Percentiles rank a stretch among this genome's conserved stretches.
Conservation (phyloP, 2,113 vertebrate species). For the Onychostruthus taczanowskii region DNA sequence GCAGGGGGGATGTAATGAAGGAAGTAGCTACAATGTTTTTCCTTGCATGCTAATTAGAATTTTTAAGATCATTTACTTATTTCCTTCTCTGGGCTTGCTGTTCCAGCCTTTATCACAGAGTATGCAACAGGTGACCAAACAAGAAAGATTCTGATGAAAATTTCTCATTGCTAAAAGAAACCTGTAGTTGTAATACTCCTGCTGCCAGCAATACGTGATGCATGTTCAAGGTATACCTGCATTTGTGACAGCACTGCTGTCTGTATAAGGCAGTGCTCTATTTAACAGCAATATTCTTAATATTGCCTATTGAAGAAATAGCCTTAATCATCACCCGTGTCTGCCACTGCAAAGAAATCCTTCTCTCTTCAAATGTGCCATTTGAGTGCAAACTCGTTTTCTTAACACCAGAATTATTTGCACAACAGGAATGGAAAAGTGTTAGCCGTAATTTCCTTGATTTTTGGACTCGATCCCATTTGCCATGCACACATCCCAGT, state of each 20-base stretch:
- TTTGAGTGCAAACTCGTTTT: not conserved
- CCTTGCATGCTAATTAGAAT: not conserved
- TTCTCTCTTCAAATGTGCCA: not conserved
- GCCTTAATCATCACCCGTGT: rapidly evolving
- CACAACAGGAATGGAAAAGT: not conserved
- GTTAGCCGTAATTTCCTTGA: not conserved
- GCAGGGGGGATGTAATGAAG: not conserved
- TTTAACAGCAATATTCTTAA: not conserved
- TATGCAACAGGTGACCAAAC: not conserved
- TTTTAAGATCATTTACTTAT: not conserved
- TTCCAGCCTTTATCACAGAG: not conserved
- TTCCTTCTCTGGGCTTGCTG: not conserved
- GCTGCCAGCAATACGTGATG: not conserved
- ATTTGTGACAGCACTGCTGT: not conserved
- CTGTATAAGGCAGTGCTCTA: not conserved
- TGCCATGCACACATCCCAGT: not conserved
- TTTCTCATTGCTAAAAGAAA: not conserved
- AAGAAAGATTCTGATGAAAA: not conserved
- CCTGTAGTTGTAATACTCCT: not conserved
- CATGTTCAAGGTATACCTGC: not conserved
- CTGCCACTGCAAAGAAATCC: not conserved
- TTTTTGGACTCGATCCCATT: not conserved
- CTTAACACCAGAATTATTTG: not conserved
- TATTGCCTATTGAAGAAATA: not conserved
- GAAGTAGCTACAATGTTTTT: not conserved